Conservation (phyloP, 2,797 vertebrate genomes). For the Molossus molossus region DNA sequence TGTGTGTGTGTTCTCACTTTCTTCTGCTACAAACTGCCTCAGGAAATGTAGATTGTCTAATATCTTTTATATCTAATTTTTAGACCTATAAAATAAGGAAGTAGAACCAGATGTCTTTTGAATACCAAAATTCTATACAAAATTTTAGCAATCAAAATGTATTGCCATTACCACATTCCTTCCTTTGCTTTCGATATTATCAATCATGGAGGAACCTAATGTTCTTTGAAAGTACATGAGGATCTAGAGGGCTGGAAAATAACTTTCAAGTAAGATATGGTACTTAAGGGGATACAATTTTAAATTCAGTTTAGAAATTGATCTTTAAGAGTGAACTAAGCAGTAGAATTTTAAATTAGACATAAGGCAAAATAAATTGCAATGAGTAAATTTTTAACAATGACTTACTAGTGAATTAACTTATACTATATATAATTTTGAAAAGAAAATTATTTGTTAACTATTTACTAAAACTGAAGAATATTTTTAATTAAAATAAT, state of each 20-base stretch:
- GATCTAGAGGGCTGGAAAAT: neutral
- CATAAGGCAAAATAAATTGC: neutral
- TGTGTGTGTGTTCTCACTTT: neutral
- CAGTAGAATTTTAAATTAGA: conserved; percentile 1
- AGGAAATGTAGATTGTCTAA: neutral
- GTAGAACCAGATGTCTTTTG: neutral
- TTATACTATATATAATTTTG: neutral
- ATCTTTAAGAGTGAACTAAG: conserved; percentile 2
- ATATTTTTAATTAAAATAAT: conserved; percentile 59
- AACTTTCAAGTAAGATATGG: conserved; percentile 14
- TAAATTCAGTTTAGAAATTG: conserved; percentile 15
- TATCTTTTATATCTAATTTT: conserved; percentile 25
- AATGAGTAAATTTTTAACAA: neutral
- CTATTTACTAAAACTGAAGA: conserved; percentile 41
- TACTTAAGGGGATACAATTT: neutral
- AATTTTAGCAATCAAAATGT: conserved; percentile 40
- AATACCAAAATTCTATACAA: neutral
- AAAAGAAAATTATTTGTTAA: neutral
- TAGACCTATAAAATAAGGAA: conserved; percentile 22
- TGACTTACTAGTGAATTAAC: conserved; percentile 17
- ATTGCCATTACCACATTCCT: conserved; percentile 7
- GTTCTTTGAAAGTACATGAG: neutral
- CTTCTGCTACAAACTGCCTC: neutral
- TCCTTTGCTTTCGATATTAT: conserved; percentile 57
- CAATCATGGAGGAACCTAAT: neutral